Conservation (phyloP, 2,797 vertebrate genomes). For the Trachops cirrhosus region DNA sequence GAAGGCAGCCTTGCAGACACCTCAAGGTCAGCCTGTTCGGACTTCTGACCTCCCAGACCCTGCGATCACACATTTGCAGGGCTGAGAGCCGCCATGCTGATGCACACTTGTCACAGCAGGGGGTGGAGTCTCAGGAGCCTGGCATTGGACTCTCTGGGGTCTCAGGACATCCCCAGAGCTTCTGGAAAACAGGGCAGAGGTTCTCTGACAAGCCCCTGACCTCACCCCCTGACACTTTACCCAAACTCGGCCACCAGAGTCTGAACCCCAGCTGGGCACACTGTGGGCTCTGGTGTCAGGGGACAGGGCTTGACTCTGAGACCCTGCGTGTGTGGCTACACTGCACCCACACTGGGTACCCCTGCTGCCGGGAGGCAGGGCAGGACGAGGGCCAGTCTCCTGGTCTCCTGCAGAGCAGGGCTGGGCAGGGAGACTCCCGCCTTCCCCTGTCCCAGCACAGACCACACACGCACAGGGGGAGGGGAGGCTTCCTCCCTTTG, state of each 20-base stretch:
- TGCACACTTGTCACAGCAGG: background rate
- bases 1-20: too few relatives aligned
- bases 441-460: background rate
- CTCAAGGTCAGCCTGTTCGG: too few relatives aligned
- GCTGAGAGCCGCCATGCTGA: background rate
- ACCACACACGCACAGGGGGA: too few relatives aligned
- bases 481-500: too few relatives aligned
- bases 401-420: background rate
- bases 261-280: background rate
- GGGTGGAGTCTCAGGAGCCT: rapidly evolving
- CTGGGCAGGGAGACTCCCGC: background rate
- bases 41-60: too few relatives aligned
- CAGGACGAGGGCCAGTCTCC: background rate
- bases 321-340: background rate
- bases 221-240: background rate
- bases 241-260: background rate
- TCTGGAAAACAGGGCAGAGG: background rate
- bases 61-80: too few relatives aligned
- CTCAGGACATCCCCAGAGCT: background rate
- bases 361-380: background rate
- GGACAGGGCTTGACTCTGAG: background rate
- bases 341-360: too few relatives aligned
- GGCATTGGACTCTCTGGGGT: background rate
- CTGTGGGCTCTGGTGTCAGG: too few relatives aligned
- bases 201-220: background rate